Evolutionary conservation across 2,113 vertebrate species (phyloP).

Genomic region (Cryptotis parvus): DNA sequence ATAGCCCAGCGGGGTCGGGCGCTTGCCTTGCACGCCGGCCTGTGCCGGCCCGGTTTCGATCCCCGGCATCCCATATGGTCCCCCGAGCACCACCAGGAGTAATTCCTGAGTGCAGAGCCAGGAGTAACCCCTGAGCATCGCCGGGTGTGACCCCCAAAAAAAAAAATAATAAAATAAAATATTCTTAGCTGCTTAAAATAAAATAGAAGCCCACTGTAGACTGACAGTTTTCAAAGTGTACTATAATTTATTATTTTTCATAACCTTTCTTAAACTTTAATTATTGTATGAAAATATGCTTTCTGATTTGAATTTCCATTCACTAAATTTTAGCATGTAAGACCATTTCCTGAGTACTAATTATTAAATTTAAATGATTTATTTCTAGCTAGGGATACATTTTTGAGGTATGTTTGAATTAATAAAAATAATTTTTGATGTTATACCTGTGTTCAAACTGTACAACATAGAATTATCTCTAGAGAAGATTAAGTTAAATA

Average conservation of each 20-base stretch:
- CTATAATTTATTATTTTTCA: conserved; percentile 30
- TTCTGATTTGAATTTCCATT: conserved; percentile 47
- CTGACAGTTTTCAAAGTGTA: background rate
- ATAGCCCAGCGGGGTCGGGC: too few relatives aligned
- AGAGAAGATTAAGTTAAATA: conserved; percentile 6
- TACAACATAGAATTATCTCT: background rate
- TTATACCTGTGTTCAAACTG: background rate
- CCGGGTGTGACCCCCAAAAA: too few relatives aligned
- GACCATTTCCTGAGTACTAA: background rate
- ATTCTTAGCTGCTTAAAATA: background rate
- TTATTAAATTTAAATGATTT: conserved; percentile 14
- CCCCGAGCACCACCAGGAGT: too few relatives aligned
- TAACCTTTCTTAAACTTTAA: background rate
- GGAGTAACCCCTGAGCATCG: too few relatives aligned
- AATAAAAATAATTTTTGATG: background rate
- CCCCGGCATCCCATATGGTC: too few relatives aligned
- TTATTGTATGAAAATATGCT: background rate
- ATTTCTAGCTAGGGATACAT: background rate
- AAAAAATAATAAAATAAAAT: too few relatives aligned
- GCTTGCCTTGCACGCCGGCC: background rate
- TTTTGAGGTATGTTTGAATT: background rate
- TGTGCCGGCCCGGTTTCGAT: too few relatives aligned
- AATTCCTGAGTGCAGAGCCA: too few relatives aligned
- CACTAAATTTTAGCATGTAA: conserved; percentile 13
- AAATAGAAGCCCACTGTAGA: background rate